Evolutionary conservation across 2,797 vertebrate genomes (phyloP).

Genomic region (Loriculus beryllinus): DNA sequence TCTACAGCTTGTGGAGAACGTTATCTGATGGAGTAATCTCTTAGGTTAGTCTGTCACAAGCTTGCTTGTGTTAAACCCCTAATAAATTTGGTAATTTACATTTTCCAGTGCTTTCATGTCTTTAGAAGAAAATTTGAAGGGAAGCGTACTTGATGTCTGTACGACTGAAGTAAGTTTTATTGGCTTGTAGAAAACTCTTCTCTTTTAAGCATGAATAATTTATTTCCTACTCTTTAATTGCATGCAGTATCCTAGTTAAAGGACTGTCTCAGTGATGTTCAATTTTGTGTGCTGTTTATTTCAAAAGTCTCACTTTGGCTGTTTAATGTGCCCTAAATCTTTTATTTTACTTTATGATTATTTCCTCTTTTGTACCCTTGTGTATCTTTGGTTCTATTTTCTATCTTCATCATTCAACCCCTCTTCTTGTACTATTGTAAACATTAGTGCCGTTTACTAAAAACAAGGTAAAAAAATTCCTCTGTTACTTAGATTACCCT

Average conservation of each 20-base stretch:
- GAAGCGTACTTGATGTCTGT: background rate
- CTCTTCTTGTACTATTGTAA: background rate
- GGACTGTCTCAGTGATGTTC: background rate
- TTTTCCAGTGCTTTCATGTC: background rate
- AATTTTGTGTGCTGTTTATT: background rate
- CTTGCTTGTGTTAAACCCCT: background rate
- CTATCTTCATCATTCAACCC: background rate
- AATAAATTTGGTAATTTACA: background rate
- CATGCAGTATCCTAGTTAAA: background rate
- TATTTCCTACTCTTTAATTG: slow-evolving; percentile 1
- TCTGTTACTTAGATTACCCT: background rate
- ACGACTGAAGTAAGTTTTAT: background rate
- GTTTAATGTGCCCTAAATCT: background rate
- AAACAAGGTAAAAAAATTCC: background rate
- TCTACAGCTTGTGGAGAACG: background rate
- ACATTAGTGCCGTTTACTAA: background rate
- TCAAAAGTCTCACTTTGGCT: background rate
- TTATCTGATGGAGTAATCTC: slow-evolving; percentile 22
- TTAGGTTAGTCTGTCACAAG: background rate
- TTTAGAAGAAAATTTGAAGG: background rate
- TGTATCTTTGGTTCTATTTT: background rate
- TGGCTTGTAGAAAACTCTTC: background rate
- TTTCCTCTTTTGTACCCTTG: background rate
- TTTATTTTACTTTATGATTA: background rate
- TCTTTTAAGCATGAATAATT: background rate